Conservation (phyloP, 2,888 invertebrate species). For the Cataglyphis livida region DNA sequence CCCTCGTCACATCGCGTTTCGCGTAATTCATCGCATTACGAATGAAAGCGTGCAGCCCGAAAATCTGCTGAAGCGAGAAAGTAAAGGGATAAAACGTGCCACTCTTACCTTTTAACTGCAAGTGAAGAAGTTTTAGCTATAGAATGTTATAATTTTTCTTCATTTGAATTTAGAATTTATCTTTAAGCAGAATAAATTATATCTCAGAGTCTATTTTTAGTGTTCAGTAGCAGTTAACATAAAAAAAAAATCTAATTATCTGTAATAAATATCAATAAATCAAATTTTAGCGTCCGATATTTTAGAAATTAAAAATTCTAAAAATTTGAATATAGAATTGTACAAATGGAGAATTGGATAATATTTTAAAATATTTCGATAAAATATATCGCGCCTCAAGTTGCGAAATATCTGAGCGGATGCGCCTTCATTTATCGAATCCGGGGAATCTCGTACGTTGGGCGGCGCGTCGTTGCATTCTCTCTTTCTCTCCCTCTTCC, state of each 20-base stretch:
- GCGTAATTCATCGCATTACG: constrained; percentile 36
- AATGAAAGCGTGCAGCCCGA: constrained; percentile 29
- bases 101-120: constrained; percentile 18
- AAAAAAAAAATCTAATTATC: neutral
- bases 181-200: neutral
- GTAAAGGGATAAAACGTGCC: neutral
- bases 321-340: neutral
- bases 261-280: neutral
- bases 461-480: neutral
- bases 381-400: neutral
- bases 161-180: neutral
- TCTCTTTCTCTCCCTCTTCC: neutral
- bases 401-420: constrained; percentile 4
- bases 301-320: neutral
- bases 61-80: constrained; percentile 26
- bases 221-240: neutral
- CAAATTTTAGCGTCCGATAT: neutral
- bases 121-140: neutral
- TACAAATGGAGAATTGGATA: neutral
- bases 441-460: constrained; percentile 13
- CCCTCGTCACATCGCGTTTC: constrained; percentile 16
- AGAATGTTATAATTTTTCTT: neutral
- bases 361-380: neutral
- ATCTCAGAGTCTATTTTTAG: neutral
- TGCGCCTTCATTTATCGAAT: constrained; percentile 32